Base-by-base conservation (phyloP, 2,113 vertebrate genomes). In the Apodemus speciosus region DNA sequence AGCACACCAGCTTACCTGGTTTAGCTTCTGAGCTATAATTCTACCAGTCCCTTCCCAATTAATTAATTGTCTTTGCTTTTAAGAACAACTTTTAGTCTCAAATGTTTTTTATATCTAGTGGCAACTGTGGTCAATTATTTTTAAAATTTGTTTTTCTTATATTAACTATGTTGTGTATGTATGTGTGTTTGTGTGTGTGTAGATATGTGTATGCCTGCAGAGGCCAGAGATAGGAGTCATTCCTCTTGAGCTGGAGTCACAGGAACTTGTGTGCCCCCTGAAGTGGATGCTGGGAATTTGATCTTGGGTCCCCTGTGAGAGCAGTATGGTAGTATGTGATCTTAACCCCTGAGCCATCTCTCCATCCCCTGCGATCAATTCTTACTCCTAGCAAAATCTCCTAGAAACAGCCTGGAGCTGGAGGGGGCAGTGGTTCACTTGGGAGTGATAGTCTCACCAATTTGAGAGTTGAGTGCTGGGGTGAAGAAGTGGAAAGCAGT, bases 21-120 rank as follows among this genome's bases (percentile, higher is more conserved):
- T 95, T 60, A 76, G 60, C 35, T 53, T 93, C 58, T 93, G 1
- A 75, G 40, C 40, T 79, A 1, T 72, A 69, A 81, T 73, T 83
- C 38, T 64, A n/a, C 43, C 30, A 83, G 7, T 83, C 30, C 66
- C 2, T 16, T 81, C 60, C 43, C 23, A 69, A 23, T 86, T 53
- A 69, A 23, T 86, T 53, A n/a, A 69, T 51, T 85, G 46, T 83
- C 56, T 83, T 83, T 43, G 32, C 35, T 85, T 85, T 80, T 90
- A 64, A 93, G 91, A 86, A 35, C 51, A 90, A 40, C 46, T 84
- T 32, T 95, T 80, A 23, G 30, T 64, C 30, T 60, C 81, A 49
- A 51, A 69, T 62, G 66, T 90, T 56, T 87, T 43, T 53, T 88
- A 43, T 21, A 75, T 64, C 35, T 51, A 90, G 58, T 71, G 84